Evolutionary conservation across 30 jellyfish, hydroid and myxozoan species (phyloP), one percentile per base, ranked within the genome.

Genomic region (Nemopilema nomurai): DNA sequence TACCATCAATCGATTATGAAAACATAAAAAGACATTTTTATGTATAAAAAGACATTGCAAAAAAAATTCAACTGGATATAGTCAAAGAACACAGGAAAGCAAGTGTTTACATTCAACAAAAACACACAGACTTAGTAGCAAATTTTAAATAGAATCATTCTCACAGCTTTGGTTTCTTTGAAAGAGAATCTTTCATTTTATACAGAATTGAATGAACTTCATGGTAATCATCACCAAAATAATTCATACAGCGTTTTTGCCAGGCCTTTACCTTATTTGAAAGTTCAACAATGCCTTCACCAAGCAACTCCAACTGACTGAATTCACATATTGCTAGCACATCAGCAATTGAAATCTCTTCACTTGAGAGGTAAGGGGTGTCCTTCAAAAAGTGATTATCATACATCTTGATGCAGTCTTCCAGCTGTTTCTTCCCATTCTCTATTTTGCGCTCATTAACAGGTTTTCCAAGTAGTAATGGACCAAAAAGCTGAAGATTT

Each of bases 291-390:
- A 76, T 68, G 50, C 51, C 85, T 77, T 50, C 69, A 28, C 62
- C 85, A n/a, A 86, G 57, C 32, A 89, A 86, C 29, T 89, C 96
- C 50, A 93, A 69, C 81, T 93, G 97, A 33, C 94, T 66, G 74
- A 93, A 85, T 71, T 93, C 98, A 62, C 87, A 69, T 16, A 93
- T 28, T 8, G 97, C 98, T 73, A 93, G 71, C 33, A 88, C 49
- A 83, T 93, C 98, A 62, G 98, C 98, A 72, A 93, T 93, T 1
- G 97, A 68, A 25, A 88, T 79, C 64, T 93, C 75, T 20, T 93
- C 80, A 73, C 96, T 83, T 71, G 97, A 88, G 6, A 93, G 72
- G 69, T 69, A 93, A 16, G 79, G 82, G 8, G 97, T 88, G 27
- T 81, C 75, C 79, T 70, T 69, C 76, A 93, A 75, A 78, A 83